Conservation (phyloP, 2,888 invertebrate genomes). For the Acholoe squamosa region DNA sequence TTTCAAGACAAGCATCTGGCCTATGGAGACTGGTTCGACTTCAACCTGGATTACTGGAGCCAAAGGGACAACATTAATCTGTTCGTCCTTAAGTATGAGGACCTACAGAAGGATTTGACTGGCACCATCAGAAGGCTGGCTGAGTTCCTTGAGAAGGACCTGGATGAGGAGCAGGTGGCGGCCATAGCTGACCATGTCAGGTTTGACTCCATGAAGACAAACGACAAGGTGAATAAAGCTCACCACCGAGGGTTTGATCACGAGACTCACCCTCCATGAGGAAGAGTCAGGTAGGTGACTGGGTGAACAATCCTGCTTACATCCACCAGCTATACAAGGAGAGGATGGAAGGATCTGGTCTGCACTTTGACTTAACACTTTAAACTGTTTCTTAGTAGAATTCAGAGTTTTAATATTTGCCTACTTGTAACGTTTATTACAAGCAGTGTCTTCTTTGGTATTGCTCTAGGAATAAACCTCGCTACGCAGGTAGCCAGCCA, state of each 20-base stretch:
- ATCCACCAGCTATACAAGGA: slow-evolving; percentile 42
- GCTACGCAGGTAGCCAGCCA: no score
- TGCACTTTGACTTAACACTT: background rate
- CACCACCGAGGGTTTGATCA: background rate
- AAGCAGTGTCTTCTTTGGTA: no score
- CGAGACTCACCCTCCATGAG: slow-evolving; percentile 37
- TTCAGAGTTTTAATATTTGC: no score
- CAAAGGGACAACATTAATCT: background rate
- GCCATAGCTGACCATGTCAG: background rate
- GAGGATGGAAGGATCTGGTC: background rate
- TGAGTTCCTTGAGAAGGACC: background rate
- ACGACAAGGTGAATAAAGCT: background rate
- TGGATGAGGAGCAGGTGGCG: background rate
- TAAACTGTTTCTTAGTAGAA: no score
- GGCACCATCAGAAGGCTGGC: background rate
- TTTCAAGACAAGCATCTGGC: slow-evolving; percentile 31
- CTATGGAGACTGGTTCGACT: slow-evolving; percentile 50
- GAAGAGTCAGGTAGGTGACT: slow-evolving; percentile 51
- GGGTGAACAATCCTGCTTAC: background rate
- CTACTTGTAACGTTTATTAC: no score
- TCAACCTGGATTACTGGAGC: slow-evolving; percentile 40
- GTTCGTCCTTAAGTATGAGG: slow-evolving; percentile 49
- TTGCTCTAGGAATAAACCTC: no score
- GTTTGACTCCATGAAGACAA: slow-evolving; percentile 49
- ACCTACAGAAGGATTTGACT: background rate